These are phyloP conservation scores for Daptonema setosum DNA, from an alignment of 2,888 invertebrate genomes.

Conservation along the genomic window DNA sequence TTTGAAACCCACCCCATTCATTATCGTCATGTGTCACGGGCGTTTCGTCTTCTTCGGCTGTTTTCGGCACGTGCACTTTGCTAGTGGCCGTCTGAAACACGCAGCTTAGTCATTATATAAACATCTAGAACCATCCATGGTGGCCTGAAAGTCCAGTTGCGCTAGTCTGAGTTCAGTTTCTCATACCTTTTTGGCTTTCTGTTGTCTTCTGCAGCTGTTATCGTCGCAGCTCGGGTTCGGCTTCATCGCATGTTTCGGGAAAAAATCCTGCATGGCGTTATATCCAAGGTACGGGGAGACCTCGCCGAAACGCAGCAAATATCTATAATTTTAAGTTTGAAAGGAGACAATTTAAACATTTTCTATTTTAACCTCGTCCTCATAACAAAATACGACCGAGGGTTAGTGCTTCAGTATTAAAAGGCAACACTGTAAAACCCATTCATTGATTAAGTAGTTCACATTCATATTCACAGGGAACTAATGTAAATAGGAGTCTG, in stretches of 20 bases:
- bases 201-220: slow-evolving; percentile 40
- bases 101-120: not conserved
- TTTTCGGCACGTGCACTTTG: not conserved
- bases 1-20: slow-evolving; percentile 50
- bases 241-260: slow-evolving; percentile 66
- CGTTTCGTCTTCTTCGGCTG: not conserved
- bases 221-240: slow-evolving; percentile 83
- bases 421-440: too few relatives aligned
- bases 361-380: too few relatives aligned
- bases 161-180: not conserved
- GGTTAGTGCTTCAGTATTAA: too few relatives aligned
- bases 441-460: too few relatives aligned
- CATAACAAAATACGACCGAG: too few relatives aligned
- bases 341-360: not conserved
- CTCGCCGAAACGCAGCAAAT: slow-evolving; percentile 65
- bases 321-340: slow-evolving; percentile 37
- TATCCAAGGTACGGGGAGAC: slow-evolving; percentile 85
- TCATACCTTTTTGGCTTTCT: slow-evolving; percentile 27
- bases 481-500: too few relatives aligned
- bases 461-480: too few relatives aligned
- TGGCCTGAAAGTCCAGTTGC: not conserved
- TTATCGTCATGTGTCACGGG: slow-evolving; percentile 59
- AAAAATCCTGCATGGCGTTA: slow-evolving; percentile 82
- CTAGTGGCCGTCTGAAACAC: not conserved
- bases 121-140: not conserved